Percentiles rank a stretch among this genome's conserved stretches.
These are phyloP conservation scores for Coelopa pilipes DNA, from an alignment of 2,888 invertebrate genomes.

Conservation along the genomic window DNA sequence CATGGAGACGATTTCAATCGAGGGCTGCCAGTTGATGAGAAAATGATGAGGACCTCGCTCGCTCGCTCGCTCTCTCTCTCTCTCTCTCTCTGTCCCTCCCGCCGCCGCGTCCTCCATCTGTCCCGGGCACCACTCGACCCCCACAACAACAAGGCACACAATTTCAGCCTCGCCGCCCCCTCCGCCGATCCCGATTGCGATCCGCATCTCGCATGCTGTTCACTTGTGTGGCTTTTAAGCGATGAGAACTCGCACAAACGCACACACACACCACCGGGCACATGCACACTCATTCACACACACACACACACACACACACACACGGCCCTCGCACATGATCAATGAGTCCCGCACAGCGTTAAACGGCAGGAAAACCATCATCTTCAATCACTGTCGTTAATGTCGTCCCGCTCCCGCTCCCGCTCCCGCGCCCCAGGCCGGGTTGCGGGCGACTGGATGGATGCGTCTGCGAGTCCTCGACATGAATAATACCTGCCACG, in stretches of 20 bases:
- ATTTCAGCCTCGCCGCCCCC: background rate
- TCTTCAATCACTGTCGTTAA: constrained; percentile 41
- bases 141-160: no score
- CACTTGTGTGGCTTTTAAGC: constrained; percentile 25
- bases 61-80: no score
- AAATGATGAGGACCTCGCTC: constrained; percentile 16
- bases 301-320: constrained; percentile 19
- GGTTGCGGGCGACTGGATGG: background rate
- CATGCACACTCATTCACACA: constrained; percentile 9
- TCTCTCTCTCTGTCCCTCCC: no score
- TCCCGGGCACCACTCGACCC: background rate
- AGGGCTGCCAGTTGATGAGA: constrained; percentile 19
- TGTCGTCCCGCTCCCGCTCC: constrained; percentile 25
- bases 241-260: background rate
- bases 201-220: constrained; percentile 2
- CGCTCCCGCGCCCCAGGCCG: background rate
- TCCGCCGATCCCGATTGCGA: background rate
- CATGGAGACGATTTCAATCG: constrained; percentile 11
- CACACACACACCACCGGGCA: background rate
- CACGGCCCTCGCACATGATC: constrained; percentile 20
- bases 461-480: constrained; percentile 4
- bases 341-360: constrained; percentile 31
- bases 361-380: constrained; percentile 39
- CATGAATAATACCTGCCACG: constrained; percentile 25
- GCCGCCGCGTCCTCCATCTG: background rate